phyloP scores from a whole-genome alignment of 2,888 invertebrate genomes.

The Amphipyra berbera region DNA sequence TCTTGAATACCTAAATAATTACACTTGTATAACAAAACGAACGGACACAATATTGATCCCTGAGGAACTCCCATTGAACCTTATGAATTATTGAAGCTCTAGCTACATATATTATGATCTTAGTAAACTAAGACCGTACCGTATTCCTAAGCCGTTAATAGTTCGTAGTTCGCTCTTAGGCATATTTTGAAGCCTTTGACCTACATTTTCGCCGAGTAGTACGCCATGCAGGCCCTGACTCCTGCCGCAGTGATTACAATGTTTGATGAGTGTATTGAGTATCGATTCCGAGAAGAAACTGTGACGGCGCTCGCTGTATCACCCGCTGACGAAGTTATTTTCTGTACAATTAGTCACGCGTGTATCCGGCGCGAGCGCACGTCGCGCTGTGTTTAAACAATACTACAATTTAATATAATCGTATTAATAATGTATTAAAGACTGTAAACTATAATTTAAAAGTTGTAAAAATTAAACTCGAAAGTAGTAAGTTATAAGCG shows the following conservation, averaged over 20 bases:
- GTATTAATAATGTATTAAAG: slow-evolving; percentile 25
- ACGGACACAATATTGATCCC: slow-evolving; percentile 9
- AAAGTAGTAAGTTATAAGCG: too few relatives aligned
- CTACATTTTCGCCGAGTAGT: too few relatives aligned
- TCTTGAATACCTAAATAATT: too few relatives aligned
- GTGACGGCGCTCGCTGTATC: slow-evolving; percentile 84
- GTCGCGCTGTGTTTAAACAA: slow-evolving; percentile 57
- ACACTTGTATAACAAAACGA: background rate
- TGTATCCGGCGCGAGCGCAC: slow-evolving; percentile 85
- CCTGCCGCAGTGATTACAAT: slow-evolving; percentile 37
- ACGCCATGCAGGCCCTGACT: too few relatives aligned
- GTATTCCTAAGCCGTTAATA: background rate
- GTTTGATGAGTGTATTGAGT: slow-evolving; percentile 65
- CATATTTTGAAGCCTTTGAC: too few relatives aligned
- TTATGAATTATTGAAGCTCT: too few relatives aligned
- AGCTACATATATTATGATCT: too few relatives aligned
- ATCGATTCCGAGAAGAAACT: slow-evolving; percentile 85
- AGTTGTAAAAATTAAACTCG: background rate
- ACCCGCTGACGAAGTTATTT: slow-evolving; percentile 88
- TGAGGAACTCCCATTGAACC: slow-evolving; percentile 20
- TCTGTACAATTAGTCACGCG: slow-evolving; percentile 89
- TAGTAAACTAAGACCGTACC: background rate
- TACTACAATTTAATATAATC: slow-evolving; percentile 32
- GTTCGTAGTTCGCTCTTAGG: background rate
- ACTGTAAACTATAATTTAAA: slow-evolving; percentile 15